phyloP scores from a whole-genome alignment of 64 coral and sea anemone genomes.

The Hydrozoanthus tunicans region DNA sequence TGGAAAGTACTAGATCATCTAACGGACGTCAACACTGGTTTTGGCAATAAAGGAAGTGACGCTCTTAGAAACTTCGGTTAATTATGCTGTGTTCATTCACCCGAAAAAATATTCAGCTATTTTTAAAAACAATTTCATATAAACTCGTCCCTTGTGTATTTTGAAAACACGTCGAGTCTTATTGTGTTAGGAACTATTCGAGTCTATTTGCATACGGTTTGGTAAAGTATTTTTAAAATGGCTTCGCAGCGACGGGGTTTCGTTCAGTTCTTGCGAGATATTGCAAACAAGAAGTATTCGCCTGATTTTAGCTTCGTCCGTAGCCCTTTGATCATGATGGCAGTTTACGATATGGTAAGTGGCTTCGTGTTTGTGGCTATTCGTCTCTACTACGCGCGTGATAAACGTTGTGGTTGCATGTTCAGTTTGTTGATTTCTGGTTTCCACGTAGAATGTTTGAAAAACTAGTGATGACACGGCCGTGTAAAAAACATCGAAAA shows the following conservation, averaged over 20 bases:
- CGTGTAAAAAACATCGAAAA: too few relatives aligned
- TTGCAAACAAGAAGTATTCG: neutral
- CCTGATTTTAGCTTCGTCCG: constrained; percentile 16
- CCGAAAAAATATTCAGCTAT: neutral
- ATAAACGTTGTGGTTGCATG: too few relatives aligned
- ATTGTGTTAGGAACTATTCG: neutral
- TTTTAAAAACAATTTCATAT: neutral
- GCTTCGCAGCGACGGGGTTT: neutral
- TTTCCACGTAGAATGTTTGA: too few relatives aligned
- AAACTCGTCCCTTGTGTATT: neutral
- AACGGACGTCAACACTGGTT: neutral
- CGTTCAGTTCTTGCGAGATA: neutral
- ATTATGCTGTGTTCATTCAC: constrained; percentile 34
- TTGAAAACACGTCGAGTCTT: neutral
- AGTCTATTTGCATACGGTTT: neutral
- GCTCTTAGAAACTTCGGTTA: neutral
- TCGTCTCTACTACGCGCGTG: too few relatives aligned
- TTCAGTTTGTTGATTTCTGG: too few relatives aligned
- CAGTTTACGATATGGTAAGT: constrained; percentile 55
- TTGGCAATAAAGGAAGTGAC: neutral
- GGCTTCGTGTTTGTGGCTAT: neutral
- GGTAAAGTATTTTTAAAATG: constrained; percentile 1
- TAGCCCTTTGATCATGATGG: constrained; percentile 38
- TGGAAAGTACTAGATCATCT: neutral
- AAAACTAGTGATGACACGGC: too few relatives aligned